Percentiles rank a stretch among this genome's conserved stretches.
Evolutionary conservation across 1,140 invertebrate species (phyloP).

Genomic region (Drosophila sturtevanti): DNA sequence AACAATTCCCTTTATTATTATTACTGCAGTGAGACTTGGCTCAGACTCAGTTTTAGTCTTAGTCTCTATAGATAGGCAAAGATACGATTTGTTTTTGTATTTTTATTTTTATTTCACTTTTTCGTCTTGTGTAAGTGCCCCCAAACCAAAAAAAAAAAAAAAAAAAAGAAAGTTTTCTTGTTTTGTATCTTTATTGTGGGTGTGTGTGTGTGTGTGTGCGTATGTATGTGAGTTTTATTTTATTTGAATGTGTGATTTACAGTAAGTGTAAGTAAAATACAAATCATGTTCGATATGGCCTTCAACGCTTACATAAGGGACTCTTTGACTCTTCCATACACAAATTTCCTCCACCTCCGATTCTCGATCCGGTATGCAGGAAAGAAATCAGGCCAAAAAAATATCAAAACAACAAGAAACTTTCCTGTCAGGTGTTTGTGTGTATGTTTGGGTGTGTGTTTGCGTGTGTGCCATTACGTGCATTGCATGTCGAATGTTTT

Average conservation of each 20-base stretch:
- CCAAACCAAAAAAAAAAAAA: background rate
- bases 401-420: conserved; percentile 19
- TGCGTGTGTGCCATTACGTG: conserved; percentile 11
- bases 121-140: conserved; percentile 18
- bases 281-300: conserved; percentile 20
- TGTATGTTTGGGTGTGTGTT: background rate
- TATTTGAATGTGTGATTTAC: conserved; percentile 17
- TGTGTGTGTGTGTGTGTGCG: background rate
- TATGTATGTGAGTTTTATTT: conserved; percentile 11
- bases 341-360: background rate
- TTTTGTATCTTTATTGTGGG: background rate
- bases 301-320: conserved; percentile 8
- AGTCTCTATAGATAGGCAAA: background rate
- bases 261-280: conserved; percentile 15
- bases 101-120: conserved; percentile 2
- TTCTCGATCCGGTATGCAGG: background rate
- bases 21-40: conserved; percentile 27
- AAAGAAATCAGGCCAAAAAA: conserved; percentile 10
- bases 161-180: background rate
- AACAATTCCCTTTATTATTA: conserved; percentile 33
- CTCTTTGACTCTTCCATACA: background rate
- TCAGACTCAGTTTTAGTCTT: conserved; percentile 1
- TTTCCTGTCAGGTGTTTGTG: conserved; percentile 12
- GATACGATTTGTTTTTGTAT: background rate
- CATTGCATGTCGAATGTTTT: conserved; percentile 23